phyloP scores from a whole-genome alignment of 2,113 vertebrate species.

The Pachypanchax playfairii region DNA sequence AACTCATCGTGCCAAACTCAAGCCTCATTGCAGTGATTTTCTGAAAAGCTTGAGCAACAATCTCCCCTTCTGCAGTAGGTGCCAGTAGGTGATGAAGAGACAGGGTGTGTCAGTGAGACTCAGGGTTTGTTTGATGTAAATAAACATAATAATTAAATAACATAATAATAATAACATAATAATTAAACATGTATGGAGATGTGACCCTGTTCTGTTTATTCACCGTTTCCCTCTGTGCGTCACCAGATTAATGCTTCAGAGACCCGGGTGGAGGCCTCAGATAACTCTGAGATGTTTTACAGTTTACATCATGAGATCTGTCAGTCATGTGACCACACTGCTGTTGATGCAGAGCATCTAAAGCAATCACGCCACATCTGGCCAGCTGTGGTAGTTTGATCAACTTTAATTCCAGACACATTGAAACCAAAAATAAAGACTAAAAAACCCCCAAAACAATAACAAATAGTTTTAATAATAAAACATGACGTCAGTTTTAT shows the following conservation, averaged over 20 bases:
- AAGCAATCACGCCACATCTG: background rate
- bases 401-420: background rate
- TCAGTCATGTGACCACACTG: background rate
- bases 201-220: constrained; percentile 17
- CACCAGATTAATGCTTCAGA: constrained; percentile 36
- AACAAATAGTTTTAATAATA: no score
- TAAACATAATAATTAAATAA: no score
- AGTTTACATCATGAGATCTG: constrained; percentile 17
- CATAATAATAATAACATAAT: no score
- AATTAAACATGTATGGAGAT: no score
- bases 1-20: constrained; percentile 5
- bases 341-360: no score
- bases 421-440: background rate
- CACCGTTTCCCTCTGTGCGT: constrained; percentile 21
- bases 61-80: constrained; percentile 9
- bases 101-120: background rate
- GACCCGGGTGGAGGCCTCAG: constrained; percentile 1
- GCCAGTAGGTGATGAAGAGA: constrained; percentile 10
- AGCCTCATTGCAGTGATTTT: no score
- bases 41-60: background rate
- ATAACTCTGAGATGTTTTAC: background rate
- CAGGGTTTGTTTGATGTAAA: no score
- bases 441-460: no score
- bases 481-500: no score
- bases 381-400: background rate